Evolutionary conservation across 1,140 invertebrate species (phyloP).

Genomic region (Cotesia vestalis): DNA sequence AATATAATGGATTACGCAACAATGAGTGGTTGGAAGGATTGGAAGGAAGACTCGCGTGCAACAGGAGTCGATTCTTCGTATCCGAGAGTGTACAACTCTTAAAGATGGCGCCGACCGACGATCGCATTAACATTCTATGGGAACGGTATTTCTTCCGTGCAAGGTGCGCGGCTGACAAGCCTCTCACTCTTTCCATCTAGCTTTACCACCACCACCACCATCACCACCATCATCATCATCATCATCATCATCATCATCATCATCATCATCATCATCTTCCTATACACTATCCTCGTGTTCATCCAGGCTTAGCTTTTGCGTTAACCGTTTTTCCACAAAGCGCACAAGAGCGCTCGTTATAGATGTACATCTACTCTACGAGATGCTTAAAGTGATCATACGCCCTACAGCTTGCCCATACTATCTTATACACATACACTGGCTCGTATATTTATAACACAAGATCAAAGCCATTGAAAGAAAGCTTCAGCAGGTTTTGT

Average conservation of each 20-base stretch:
- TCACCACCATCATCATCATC: no score
- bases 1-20: slow-evolving; percentile 47
- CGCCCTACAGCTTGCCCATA: slow-evolving; percentile 8
- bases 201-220: background rate
- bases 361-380: slow-evolving; percentile 25
- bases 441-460: background rate
- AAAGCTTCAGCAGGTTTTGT: no score
- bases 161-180: slow-evolving; percentile 48
- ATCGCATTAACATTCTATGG: slow-evolving; percentile 60
- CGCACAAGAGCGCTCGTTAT: slow-evolving; percentile 27
- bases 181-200: slow-evolving; percentile 21
- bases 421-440: no score
- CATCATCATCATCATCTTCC: slow-evolving; percentile 4
- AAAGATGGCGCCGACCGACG: slow-evolving; percentile 42
- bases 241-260: background rate
- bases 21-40: slow-evolving; percentile 50
- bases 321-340: slow-evolving; percentile 33
- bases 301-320: slow-evolving; percentile 19
- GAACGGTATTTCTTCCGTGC: slow-evolving; percentile 56
- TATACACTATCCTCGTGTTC: slow-evolving; percentile 15
- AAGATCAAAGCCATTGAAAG: background rate
- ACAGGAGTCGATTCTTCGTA: slow-evolving; percentile 38
- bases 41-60: slow-evolving; percentile 43
- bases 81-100: background rate
- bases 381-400: slow-evolving; percentile 11